These are phyloP conservation scores for Lasiurus cinereus DNA, from an alignment of 2,113 vertebrate genomes.

Conservation along the genomic window DNA sequence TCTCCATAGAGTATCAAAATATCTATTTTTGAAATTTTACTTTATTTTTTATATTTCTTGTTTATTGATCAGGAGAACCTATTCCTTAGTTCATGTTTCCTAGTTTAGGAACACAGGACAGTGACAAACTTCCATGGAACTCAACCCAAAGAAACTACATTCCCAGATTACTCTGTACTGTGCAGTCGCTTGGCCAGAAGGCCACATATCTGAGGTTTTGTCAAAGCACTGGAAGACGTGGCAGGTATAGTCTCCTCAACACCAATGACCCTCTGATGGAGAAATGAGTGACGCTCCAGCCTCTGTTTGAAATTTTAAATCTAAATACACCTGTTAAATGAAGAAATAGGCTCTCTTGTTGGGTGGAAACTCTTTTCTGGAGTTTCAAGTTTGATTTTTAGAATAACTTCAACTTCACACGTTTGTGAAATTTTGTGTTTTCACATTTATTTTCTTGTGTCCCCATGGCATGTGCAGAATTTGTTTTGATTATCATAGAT, in stretches of 20 bases:
- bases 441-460: not conserved
- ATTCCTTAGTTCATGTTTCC: not conserved
- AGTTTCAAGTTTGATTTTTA: conserved; percentile 10
- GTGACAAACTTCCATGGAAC: not conserved
- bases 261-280: not conserved
- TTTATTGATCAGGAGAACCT: not conserved
- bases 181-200: not conserved
- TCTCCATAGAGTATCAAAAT: not conserved
- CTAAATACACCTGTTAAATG: not conserved
- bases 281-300: not conserved
- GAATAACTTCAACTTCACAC: not conserved
- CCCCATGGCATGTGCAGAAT: not conserved
- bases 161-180: not conserved
- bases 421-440: not conserved
- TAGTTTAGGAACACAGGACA: not conserved
- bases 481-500: not conserved
- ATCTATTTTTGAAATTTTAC: not conserved
- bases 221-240: not conserved
- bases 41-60: not conserved
- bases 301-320: not conserved
- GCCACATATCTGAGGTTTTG: not conserved
- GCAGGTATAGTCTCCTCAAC: not conserved
- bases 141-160: not conserved
- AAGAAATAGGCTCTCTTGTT: not conserved
- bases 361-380: not conserved